phyloP scores from a whole-genome alignment of 2,797 vertebrate genomes.

The Cuniculus paca region DNA sequence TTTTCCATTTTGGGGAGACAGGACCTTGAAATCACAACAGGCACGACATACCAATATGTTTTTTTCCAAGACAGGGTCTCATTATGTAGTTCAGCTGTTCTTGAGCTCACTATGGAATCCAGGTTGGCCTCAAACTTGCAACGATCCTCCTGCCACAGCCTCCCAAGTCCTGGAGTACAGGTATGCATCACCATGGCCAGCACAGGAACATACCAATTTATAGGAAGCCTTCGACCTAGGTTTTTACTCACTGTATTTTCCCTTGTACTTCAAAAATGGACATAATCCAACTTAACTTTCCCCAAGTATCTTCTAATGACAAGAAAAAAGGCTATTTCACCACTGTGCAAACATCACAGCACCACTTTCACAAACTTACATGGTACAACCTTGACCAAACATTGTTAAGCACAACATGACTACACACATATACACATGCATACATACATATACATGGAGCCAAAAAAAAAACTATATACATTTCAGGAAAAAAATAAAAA shows the following conservation, averaged over 20 bases:
- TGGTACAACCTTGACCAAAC: background rate
- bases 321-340: background rate
- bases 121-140: background rate
- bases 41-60: background rate
- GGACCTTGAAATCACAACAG: background rate
- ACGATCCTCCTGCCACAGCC: background rate
- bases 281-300: constrained; percentile 27
- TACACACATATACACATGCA: background rate
- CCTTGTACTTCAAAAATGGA: background rate
- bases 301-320: background rate
- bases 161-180: background rate
- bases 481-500: background rate
- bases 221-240: background rate
- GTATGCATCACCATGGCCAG: background rate
- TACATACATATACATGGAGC: background rate
- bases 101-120: background rate
- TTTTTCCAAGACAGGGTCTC: background rate
- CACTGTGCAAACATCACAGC: background rate
- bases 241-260: constrained; percentile 21
- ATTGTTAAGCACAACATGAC: background rate
- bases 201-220: background rate
- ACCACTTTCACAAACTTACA: background rate
- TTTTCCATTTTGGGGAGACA: background rate
- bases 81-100: background rate
- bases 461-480: background rate